Percentiles rank a stretch among this genome's conserved stretches.
Conservation (phyloP, 2,888 invertebrate species). For the Phymatocera aterrima region DNA sequence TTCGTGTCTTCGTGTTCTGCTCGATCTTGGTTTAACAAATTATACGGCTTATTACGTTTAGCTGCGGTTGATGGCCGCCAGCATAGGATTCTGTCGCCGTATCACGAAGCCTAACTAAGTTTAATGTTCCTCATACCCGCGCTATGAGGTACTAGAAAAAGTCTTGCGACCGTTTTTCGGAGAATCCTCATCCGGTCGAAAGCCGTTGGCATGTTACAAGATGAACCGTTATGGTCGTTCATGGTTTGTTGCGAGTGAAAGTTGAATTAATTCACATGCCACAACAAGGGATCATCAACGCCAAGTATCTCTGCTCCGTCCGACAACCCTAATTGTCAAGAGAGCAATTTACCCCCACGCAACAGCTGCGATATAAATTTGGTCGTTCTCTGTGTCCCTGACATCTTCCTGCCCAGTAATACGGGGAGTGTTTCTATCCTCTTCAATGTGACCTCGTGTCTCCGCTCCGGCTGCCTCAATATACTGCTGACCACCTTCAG, state of each 20-base stretch:
- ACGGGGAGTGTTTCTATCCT: neutral
- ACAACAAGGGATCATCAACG: neutral
- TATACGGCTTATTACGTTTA: conserved; percentile 44
- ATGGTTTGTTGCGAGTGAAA: conserved; percentile 4
- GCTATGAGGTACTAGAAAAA: conserved; percentile 4
- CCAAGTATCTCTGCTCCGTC: conserved; percentile 1
- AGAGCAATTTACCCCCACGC: conserved; percentile 7
- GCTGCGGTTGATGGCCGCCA: conserved; percentile 21
- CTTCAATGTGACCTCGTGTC: neutral
- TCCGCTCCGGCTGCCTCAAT: neutral
- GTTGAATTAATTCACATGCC: conserved; percentile 24
- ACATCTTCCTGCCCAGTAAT: conserved; percentile 18
- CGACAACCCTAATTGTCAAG: conserved; percentile 32
- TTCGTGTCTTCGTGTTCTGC: conserved; percentile 3
- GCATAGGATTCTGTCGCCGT: neutral
- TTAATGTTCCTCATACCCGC: neutral
- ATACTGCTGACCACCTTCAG: neutral
- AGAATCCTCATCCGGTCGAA: neutral
- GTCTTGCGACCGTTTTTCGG: neutral
- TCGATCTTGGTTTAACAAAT: conserved; percentile 36
- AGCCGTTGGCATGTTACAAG: neutral
- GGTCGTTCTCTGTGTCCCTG: conserved; percentile 1
- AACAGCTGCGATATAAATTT: conserved; percentile 34
- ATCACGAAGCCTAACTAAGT: conserved; percentile 12
- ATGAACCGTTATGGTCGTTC: conserved; percentile 17